These are phyloP conservation scores for Dyspetes luteomarginatus DNA, from an alignment of 2,888 invertebrate genomes.

Conservation along the genomic window DNA sequence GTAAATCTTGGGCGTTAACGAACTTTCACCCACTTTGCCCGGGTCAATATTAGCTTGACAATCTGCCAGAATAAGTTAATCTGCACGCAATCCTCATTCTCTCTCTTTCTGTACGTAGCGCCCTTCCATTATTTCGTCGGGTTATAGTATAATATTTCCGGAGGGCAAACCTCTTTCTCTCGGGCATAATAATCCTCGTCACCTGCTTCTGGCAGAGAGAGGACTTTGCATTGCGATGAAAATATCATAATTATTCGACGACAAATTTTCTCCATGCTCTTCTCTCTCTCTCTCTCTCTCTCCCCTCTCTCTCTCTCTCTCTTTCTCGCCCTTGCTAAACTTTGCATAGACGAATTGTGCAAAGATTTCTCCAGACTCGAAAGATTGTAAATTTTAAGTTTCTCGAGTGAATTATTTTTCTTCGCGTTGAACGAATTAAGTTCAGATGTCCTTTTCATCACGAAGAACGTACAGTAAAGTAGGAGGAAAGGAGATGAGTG, in stretches of 20 bases:
- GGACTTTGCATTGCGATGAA: conserved; percentile 28
- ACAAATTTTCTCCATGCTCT: conserved; percentile 9
- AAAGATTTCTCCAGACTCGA: too few relatives aligned
- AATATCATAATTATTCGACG: conserved; percentile 45
- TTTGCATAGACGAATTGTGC: not conserved
- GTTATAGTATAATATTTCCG: conserved; percentile 49
- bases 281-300: not conserved
- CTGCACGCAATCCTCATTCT: conserved; percentile 35
- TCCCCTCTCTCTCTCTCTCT: not conserved
- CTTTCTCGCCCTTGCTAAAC: not conserved
- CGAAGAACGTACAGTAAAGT: too few relatives aligned
- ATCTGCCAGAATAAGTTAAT: conserved; percentile 57
- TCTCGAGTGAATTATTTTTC: too few relatives aligned
- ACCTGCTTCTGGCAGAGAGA: not conserved
- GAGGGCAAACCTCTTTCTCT: conserved; percentile 21
- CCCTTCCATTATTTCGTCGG: conserved; percentile 26
- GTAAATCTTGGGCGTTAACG: conserved; percentile 53
- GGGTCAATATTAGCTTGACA: conserved; percentile 61
- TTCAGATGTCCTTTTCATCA: too few relatives aligned
- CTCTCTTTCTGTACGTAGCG: not conserved
- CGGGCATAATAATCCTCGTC: conserved; percentile 41
- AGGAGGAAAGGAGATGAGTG: too few relatives aligned
- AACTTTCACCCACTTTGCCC: conserved; percentile 58
- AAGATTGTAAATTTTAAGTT: too few relatives aligned
- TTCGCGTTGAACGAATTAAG: too few relatives aligned